Conservation (phyloP, 2,797 vertebrate genomes). For the Danio tinwini region DNA sequence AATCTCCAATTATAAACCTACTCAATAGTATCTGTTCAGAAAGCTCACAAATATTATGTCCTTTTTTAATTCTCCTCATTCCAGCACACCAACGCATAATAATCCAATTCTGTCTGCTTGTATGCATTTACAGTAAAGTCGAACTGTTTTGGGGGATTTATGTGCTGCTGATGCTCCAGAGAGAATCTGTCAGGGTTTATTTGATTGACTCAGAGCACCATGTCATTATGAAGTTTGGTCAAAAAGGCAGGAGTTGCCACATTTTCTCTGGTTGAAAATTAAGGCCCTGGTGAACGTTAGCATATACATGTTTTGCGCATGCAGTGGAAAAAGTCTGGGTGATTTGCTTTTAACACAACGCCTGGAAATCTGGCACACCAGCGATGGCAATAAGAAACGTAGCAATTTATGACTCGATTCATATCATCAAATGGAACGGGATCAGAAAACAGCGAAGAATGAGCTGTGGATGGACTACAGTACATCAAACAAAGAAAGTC, state of each 20-base stretch:
- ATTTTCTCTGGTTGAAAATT: slow-evolving; percentile 59
- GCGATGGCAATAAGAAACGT: slow-evolving; percentile 54
- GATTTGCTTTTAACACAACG: slow-evolving; percentile 47
- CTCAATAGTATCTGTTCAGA: background rate
- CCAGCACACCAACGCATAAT: background rate
- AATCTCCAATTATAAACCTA: background rate
- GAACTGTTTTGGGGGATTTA: background rate
- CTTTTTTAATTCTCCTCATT: background rate
- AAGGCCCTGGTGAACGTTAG: slow-evolving; percentile 52
- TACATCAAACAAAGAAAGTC: background rate
- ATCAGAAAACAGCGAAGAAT: slow-evolving; percentile 23
- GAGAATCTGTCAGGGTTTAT: slow-evolving; percentile 35
- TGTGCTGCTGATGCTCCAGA: background rate
- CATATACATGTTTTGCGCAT: slow-evolving; percentile 62
- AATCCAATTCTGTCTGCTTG: background rate
- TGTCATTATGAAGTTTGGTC: slow-evolving; percentile 64
- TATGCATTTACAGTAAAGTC: background rate
- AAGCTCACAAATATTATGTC: background rate
- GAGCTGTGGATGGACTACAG: background rate
- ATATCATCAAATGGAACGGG: slow-evolving; percentile 40
- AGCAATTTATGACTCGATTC: slow-evolving; percentile 62
- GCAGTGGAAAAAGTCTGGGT: slow-evolving; percentile 65
- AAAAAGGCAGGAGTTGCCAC: slow-evolving; percentile 56
- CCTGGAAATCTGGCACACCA: slow-evolving; percentile 61
- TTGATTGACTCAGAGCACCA: slow-evolving; percentile 59